phyloP scores from a whole-genome alignment of 2,888 invertebrate genomes.

The Eupithecia subumbrata region DNA sequence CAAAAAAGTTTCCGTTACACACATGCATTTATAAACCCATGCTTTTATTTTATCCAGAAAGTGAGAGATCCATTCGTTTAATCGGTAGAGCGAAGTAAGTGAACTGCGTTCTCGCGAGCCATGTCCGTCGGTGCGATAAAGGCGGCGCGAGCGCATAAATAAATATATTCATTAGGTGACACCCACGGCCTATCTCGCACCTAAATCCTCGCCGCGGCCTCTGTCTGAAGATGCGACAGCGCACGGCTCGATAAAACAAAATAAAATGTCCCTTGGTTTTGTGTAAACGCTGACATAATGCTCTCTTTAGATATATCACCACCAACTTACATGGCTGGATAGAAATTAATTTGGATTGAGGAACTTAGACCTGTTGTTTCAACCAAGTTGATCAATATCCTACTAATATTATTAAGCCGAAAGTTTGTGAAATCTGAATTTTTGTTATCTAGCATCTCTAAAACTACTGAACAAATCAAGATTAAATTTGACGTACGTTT shows the following conservation, averaged over 20 bases:
- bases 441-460: no score
- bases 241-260: conserved; percentile 48
- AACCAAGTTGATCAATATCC: background rate
- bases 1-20: background rate
- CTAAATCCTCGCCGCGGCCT: conserved; percentile 79
- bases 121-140: conserved; percentile 72
- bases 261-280: conserved; percentile 45
- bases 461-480: no score
- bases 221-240: conserved; percentile 65
- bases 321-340: background rate
- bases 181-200: conserved; percentile 80
- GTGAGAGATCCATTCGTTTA: conserved; percentile 28
- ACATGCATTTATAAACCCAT: background rate
- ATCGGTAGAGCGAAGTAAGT: conserved; percentile 42
- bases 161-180: conserved; percentile 84
- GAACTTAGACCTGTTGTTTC: background rate
- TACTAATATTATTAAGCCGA: no score
- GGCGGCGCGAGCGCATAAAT: conserved; percentile 73
- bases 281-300: conserved; percentile 32
- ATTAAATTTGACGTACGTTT: no score
- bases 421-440: no score
- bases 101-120: conserved; percentile 37
- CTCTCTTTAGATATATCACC: conserved; percentile 19
- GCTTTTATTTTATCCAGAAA: conserved; percentile 25
- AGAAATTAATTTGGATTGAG: conserved; percentile 13